Base-by-base conservation (phyloP, 2,113 vertebrate genomes). In the Irena cyanogastra region DNA sequence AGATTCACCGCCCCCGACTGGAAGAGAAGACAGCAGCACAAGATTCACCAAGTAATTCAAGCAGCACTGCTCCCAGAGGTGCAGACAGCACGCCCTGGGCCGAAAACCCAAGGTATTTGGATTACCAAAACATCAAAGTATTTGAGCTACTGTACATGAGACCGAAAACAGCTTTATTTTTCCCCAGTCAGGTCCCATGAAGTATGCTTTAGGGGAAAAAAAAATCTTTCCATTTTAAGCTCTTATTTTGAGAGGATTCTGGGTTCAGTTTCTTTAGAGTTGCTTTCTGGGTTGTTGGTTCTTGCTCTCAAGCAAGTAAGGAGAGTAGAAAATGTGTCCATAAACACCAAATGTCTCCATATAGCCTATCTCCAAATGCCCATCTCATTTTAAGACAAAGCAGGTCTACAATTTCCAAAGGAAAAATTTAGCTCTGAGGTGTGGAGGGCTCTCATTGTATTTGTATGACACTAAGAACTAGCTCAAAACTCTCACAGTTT, bases 1-100 rank as follows among this genome's bases (percentile, higher is more conserved):
- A 56, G 97, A 97, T 95, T 99, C 98, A 14, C 97, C 98, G 68
- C 99, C 99, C 22, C 99, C 99, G 13, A 99, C 99, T 99, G 96
- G 85, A 95, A 97, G 52, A 89, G 78, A 96, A 93, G 24, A 90
- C 31, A 75, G 56, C 33, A 88, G 72, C 83, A 89, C 49, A 59
- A 42, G 23, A 80, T 24, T 90, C 74, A 91, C 72, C 87, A 33
- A 72, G 37, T 33, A 41, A 89, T 30, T 63, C 63, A 66, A 52
- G 37, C 66, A 91, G 26, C 33, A 44, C 39, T 30, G 28, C 47
- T 75, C 44, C 47, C 44, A 31, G 20, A 86, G 37, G 37, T 22
- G 22, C 33, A 16, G n/a, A 44, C 11, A 64, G 80, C 42, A 61
- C 26, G n/a, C 60, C 30, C 41, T 42, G 59, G 9, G 17, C 27